Evolutionary conservation across 2,113 vertebrate species (phyloP), one percentile per base, ranked within the genome.

Genomic region (Cnemophilus loriae): DNA sequence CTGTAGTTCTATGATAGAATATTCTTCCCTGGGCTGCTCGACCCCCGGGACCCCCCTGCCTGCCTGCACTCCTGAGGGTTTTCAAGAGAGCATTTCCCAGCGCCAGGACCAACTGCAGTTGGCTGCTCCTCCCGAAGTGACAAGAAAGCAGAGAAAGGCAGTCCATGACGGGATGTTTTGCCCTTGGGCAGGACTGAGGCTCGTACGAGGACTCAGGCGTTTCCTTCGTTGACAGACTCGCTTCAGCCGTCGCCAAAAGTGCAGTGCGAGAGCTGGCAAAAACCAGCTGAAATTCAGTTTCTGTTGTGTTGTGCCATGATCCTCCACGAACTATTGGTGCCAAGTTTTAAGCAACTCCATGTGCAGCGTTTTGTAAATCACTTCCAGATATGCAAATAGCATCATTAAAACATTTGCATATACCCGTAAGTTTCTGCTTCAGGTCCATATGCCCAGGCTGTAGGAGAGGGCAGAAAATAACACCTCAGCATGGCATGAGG

Each of bases 391-490:
- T 95, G 95, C 95, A 96, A 97, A 97, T 96, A 86, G 89, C 94
- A 95, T 96, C 93, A 97, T 97, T 96, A 96, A 96, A 96, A 91
- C 91, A 96, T 96, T 97, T 96, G 94, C 96, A 97, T 96, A 97
- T 87, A 93, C 41, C 87, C 84, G 1, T 92, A 96, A 94, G 93
- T 93, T 96, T 91, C 84, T 94, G 46, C 84, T 96, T 61, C 76
- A 50, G 82, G 91, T 92, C 95, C 95, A 94, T 96, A 96, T 96
- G 96, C 93, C 93, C 93, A 95, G 92, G 93, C 87, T 86, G 77
- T n/a, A 60, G 90, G 81, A 90, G 76, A 90, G 93, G 96, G 91
- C 95, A 95, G 79, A 92, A 95, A 96, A 92, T 37, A 90, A 78
- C 1, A 28, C 86, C 20, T 24, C 59, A 28, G 80, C 50, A 14